These are phyloP conservation scores for Escarpia spicata DNA, from an alignment of 2,888 invertebrate genomes.

Conservation along the genomic window DNA sequence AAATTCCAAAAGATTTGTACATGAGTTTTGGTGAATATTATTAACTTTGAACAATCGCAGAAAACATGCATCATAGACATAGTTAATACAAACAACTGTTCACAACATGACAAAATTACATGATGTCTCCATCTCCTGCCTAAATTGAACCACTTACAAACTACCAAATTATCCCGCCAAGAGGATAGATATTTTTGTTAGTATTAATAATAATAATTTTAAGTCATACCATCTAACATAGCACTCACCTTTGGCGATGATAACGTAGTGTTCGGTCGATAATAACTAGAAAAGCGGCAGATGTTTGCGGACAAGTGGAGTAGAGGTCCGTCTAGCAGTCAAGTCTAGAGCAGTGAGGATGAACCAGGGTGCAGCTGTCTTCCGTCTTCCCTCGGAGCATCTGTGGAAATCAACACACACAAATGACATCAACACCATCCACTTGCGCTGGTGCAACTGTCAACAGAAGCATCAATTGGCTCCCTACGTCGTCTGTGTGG, in stretches of 20 bases:
- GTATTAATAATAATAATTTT: too few species aligned
- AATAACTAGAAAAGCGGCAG: not conserved
- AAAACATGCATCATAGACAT: too few species aligned
- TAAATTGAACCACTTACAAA: too few species aligned
- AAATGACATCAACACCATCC: not conserved
- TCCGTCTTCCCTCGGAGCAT: not conserved
- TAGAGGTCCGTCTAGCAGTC: not conserved
- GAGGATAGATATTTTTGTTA: too few species aligned
- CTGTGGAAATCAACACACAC: not conserved
- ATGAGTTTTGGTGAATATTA: too few species aligned
- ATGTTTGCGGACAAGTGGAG: not conserved
- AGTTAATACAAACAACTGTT: too few species aligned
- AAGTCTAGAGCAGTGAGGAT: not conserved
- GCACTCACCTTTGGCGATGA: not conserved
- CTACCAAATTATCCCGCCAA: too few species aligned
- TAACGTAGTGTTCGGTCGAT: not conserved
- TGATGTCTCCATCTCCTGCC: too few species aligned
- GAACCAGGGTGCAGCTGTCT: not conserved
- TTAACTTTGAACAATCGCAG: too few species aligned
- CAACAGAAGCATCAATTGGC: not conserved
- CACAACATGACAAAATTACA: too few species aligned
- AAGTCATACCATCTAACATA: not conserved
- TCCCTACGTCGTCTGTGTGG: not conserved
- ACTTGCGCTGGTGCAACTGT: not conserved
- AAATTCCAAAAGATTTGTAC: too few species aligned